A percentile compares a stretch with the other conserved stretches of the same genome.
Evolutionary conservation across 1,140 invertebrate genomes (phyloP).

Genomic region (Chionoecetes opilio): DNA sequence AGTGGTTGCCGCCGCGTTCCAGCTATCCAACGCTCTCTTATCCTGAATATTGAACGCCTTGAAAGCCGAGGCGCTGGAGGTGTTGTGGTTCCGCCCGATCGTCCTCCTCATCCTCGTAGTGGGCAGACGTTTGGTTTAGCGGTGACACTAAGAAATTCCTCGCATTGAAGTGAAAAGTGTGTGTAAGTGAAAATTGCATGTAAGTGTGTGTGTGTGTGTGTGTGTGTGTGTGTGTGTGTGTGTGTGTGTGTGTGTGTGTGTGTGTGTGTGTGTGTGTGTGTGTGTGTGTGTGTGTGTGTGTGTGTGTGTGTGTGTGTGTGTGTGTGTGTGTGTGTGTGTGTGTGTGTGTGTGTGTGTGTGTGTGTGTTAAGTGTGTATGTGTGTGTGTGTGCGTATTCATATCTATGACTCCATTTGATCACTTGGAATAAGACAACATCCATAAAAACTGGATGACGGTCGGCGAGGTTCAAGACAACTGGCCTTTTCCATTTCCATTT

Average conservation of each 20-base stretch:
- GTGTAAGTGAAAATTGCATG: no score
- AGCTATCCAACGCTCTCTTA: neutral
- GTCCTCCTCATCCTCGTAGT: no score
- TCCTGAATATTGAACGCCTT: no score
- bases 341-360: no score
- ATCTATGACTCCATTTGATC: neutral
- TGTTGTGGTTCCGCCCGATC: no score
- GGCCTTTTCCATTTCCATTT: conserved; percentile 19
- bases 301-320: conserved; percentile 27
- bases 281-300: conserved; percentile 27
- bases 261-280: conserved; percentile 16
- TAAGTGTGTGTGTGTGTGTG: no score
- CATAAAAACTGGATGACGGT: neutral
- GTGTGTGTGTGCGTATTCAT: no score
- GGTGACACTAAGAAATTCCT: no score
- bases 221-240: neutral
- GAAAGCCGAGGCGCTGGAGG: no score
- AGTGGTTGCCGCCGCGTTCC: neutral
- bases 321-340: neutral
- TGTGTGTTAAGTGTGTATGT: no score
- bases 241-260: conserved; percentile 1
- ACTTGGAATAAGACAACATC: neutral
- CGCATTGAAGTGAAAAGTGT: neutral
- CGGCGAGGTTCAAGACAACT: neutral
- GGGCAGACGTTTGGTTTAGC: no score